phyloP scores from a whole-genome alignment of 1,140 invertebrate genomes.

The Drosophila varians region DNA sequence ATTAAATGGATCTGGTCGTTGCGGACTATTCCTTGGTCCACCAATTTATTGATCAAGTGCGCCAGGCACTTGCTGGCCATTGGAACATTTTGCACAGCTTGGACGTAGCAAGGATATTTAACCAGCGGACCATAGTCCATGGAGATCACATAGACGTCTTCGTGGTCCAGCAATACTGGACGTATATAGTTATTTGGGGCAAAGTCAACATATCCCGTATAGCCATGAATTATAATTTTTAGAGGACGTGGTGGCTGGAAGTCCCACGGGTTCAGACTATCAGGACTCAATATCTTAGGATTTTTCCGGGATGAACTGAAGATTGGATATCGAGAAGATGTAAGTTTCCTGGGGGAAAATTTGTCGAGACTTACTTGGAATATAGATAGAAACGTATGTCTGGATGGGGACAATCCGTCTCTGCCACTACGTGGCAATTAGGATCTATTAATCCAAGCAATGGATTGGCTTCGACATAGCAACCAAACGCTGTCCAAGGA shows the following conservation, averaged over 20 bases:
- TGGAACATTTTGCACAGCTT: constrained; percentile 85
- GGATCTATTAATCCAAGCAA: constrained; percentile 62
- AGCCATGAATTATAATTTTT: constrained; percentile 88
- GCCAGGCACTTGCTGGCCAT: constrained; percentile 86
- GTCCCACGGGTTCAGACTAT: constrained; percentile 83
- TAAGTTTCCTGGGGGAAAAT: background rate
- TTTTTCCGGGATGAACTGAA: constrained; percentile 80
- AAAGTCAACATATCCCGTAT: constrained; percentile 86
- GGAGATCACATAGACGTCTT: constrained; percentile 86
- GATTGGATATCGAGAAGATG: background rate
- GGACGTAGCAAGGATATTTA: constrained; percentile 85
- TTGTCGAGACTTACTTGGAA: constrained; percentile 83
- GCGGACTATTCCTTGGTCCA: constrained; percentile 85
- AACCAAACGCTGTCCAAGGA: constrained; percentile 8
- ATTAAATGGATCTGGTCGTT: constrained; percentile 91
- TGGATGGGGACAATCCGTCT: constrained; percentile 85
- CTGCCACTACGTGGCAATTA: constrained; percentile 61
- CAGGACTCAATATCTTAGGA: constrained; percentile 83
- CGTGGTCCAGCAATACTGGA: constrained; percentile 84
- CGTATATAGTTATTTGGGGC: constrained; percentile 86
- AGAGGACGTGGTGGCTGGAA: constrained; percentile 84
- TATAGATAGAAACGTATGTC: constrained; percentile 87
- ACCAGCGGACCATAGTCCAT: constrained; percentile 86
- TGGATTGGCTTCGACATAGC: constrained; percentile 35
- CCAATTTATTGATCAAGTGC: constrained; percentile 87